Percentiles rank a stretch among this genome's conserved stretches.
Conservation (phyloP, 2,113 vertebrate species). For the Anas platyrhynchos region DNA sequence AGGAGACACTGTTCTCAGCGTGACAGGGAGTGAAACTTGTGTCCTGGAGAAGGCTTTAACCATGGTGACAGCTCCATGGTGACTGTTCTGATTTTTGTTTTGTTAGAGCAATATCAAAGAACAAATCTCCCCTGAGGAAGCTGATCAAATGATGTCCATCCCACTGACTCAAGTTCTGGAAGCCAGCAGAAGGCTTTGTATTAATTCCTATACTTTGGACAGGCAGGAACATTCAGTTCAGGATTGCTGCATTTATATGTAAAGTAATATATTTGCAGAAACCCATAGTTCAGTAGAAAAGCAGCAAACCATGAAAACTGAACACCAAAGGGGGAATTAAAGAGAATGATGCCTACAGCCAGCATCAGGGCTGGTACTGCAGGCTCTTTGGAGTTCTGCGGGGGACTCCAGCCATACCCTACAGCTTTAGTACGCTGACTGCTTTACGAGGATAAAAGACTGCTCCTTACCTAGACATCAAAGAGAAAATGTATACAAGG, state of each 20-base stretch:
- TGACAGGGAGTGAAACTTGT: not conserved
- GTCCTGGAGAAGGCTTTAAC: not conserved
- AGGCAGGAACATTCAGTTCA: not conserved
- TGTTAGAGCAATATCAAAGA: not conserved
- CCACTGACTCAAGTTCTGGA: not conserved
- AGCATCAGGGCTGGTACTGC: not conserved
- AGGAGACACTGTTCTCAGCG: not conserved
- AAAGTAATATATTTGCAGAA: not conserved
- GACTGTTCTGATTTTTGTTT: not conserved
- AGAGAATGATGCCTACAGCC: not conserved
- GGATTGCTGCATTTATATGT: not conserved
- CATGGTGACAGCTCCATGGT: not conserved
- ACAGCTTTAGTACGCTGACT: accelerated
- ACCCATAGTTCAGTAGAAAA: not conserved
- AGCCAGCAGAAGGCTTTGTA: not conserved
- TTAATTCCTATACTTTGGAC: not conserved
- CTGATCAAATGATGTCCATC: not conserved
- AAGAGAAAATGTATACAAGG: not conserved
- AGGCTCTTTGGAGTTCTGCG: not conserved
- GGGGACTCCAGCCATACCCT: not conserved
- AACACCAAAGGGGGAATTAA: not conserved
- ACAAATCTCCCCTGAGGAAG: not conserved
- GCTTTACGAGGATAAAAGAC: not conserved
- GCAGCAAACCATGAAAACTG: not conserved
- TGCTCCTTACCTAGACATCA: not conserved